Percentiles rank a stretch among this genome's conserved stretches.
These are phyloP conservation scores for Chloebia gouldiae DNA, from an alignment of 2,113 vertebrate genomes.

Conservation along the genomic window DNA sequence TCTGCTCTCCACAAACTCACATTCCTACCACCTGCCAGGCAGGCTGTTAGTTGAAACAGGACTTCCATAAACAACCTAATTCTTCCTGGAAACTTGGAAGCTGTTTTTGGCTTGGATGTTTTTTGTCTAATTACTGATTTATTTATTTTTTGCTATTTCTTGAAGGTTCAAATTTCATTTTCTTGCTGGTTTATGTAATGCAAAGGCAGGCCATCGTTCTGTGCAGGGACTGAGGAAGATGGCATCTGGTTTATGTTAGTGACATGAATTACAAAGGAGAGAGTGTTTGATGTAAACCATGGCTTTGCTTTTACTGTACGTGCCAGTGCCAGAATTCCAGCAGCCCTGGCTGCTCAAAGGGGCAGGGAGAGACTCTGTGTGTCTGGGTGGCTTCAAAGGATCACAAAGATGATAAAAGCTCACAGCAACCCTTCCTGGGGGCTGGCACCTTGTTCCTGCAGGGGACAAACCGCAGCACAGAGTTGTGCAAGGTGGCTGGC, in stretches of 20 bases:
- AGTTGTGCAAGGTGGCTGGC: neutral
- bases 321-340: conserved; percentile 53
- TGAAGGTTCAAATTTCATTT: conserved; percentile 31
- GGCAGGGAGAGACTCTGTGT: neutral
- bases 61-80: conserved; percentile 67
- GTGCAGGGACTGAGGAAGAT: conserved; percentile 15
- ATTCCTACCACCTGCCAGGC: conserved; percentile 67
- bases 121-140: conserved; percentile 53
- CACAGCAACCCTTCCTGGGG: neutral
- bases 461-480: neutral
- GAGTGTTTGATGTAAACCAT: conserved; percentile 58
- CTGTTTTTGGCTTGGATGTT: conserved; percentile 47
- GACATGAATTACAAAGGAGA: conserved; percentile 45
- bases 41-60: conserved; percentile 53
- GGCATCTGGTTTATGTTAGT: conserved; percentile 68
- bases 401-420: neutral
- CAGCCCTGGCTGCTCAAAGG: neutral
- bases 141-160: conserved; percentile 54
- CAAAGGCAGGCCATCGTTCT: conserved; percentile 9
- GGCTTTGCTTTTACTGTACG: conserved; percentile 33
- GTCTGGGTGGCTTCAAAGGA: conserved; percentile 13
- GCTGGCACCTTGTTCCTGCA: neutral
- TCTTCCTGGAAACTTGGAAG: conserved; percentile 66
- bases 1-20: conserved; percentile 19
- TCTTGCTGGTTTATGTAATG: conserved; percentile 26